phyloP scores from a whole-genome alignment of 2,888 invertebrate genomes.

The Scaptomyza tumidula region DNA sequence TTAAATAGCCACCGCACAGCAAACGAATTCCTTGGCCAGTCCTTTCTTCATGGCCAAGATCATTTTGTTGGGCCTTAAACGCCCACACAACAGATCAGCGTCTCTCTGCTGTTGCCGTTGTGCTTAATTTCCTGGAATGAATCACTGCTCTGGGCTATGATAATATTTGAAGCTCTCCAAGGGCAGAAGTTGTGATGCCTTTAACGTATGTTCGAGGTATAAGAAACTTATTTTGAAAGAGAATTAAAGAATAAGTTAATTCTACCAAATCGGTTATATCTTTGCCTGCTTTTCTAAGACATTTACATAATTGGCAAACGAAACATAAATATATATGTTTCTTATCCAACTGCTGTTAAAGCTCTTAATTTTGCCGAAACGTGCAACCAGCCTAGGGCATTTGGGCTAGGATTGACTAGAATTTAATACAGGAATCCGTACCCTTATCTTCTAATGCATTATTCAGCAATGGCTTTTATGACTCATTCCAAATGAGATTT shows the following conservation, averaged over 20 bases:
- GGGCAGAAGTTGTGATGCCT: constrained; percentile 26
- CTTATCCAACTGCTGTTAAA: background rate
- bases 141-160: constrained; percentile 66
- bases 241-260: background rate
- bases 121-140: constrained; percentile 70
- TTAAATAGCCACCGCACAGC: constrained; percentile 29
- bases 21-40: constrained; percentile 33
- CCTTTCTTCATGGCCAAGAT: constrained; percentile 37
- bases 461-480: constrained; percentile 29
- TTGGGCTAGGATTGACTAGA: constrained; percentile 4
- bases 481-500: constrained; percentile 13
- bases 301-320: constrained; percentile 53
- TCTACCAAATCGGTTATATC: background rate
- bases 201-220: background rate
- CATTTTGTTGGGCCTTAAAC: constrained; percentile 58
- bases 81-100: constrained; percentile 69
- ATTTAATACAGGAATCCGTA: background rate
- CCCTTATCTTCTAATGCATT: constrained; percentile 8
- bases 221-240: background rate
- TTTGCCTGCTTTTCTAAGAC: constrained; percentile 14
- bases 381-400: constrained; percentile 14
- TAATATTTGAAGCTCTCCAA: constrained; percentile 40
- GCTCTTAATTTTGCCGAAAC: constrained; percentile 29
- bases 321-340: constrained; percentile 15
- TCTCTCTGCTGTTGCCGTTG: constrained; percentile 22